Evolutionary conservation across 2,113 vertebrate genomes (phyloP).

Genomic region (Etheostoma spectabile): DNA sequence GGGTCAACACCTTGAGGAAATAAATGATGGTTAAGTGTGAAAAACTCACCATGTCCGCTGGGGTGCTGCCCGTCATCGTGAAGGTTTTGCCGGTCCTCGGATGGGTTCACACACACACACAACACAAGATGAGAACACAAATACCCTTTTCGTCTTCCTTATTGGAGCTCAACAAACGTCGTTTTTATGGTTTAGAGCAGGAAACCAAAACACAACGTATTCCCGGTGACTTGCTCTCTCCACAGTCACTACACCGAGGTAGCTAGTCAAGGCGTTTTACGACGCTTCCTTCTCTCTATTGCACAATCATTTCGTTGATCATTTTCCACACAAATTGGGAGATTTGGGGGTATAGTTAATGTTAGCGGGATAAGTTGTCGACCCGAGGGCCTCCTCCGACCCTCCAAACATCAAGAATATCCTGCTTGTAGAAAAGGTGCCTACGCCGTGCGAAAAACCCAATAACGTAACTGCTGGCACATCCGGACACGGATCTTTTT

Average conservation of each 20-base stretch:
- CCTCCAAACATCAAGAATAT: slow-evolving; percentile 68
- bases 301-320: slow-evolving; percentile 70
- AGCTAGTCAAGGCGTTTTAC: slow-evolving; percentile 56
- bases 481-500: slow-evolving; percentile 68
- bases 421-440: slow-evolving; percentile 67
- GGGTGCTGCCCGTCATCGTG: slow-evolving; percentile 83
- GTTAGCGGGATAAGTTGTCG: slow-evolving; percentile 35
- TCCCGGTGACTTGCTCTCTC: slow-evolving; percentile 47
- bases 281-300: slow-evolving; percentile 68
- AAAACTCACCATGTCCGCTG: slow-evolving; percentile 83
- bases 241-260: slow-evolving; percentile 56
- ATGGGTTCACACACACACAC: slow-evolving; percentile 49
- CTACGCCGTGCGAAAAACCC: slow-evolving; percentile 81
- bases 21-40: not conserved
- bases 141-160: slow-evolving; percentile 23
- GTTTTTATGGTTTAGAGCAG: slow-evolving; percentile 1
- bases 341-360: slow-evolving; percentile 11
- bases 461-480: slow-evolving; percentile 54
- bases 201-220: slow-evolving; percentile 26
- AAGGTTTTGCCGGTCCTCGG: slow-evolving; percentile 57
- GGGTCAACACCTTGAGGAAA: not conserved
- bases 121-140: slow-evolving; percentile 1
- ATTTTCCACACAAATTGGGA: slow-evolving; percentile 35
- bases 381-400: slow-evolving; percentile 73
- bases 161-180: not conserved